Evolutionary conservation across 2,888 invertebrate species (phyloP).

Genomic region (Melinopterus prodromus): DNA sequence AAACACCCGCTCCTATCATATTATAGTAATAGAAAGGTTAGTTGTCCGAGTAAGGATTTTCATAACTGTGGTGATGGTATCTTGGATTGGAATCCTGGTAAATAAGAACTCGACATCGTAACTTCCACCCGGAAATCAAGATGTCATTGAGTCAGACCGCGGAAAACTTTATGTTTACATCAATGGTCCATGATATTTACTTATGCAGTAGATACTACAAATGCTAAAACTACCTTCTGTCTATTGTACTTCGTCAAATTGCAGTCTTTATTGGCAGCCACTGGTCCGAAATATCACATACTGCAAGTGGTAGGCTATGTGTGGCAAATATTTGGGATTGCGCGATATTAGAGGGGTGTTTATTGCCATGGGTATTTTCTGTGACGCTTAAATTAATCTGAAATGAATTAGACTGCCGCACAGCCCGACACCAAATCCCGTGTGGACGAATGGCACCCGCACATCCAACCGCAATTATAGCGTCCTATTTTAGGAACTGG

Average conservation of each 20-base stretch:
- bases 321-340: background rate
- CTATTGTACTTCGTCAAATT: background rate
- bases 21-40: no score
- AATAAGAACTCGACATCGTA: no score
- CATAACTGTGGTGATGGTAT: no score
- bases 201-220: no score
- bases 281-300: background rate
- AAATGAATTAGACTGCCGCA: background rate
- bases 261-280: background rate
- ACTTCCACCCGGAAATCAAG: no score
- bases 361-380: background rate
- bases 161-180: no score
- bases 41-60: no score
- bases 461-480: background rate
- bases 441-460: slow-evolving; percentile 4
- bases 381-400: background rate
- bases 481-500: background rate
- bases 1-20: no score
- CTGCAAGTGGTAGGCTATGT: background rate
- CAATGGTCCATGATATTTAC: no score
- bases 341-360: background rate
- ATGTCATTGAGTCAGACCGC: no score
- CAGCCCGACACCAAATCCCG: background rate
- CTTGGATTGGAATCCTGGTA: no score
- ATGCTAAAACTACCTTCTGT: background rate